These are phyloP conservation scores for Xanthia icteritia DNA, from an alignment of 2,888 invertebrate genomes.

Conservation along the genomic window DNA sequence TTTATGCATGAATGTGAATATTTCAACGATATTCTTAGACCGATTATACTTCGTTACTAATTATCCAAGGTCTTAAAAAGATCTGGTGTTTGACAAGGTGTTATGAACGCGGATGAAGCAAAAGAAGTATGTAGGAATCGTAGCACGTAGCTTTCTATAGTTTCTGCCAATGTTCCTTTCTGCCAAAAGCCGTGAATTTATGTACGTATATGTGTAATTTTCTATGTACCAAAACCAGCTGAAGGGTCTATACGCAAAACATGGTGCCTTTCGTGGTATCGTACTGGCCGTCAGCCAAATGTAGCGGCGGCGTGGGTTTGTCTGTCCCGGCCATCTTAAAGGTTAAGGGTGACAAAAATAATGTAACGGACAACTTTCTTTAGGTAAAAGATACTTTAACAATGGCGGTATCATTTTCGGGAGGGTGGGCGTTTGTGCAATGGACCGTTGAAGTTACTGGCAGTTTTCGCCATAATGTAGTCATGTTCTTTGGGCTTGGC, in stretches of 20 bases:
- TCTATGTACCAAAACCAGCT: background rate
- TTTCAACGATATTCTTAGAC: background rate
- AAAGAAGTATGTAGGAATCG: background rate
- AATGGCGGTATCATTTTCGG: slow-evolving; percentile 54
- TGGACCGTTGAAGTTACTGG: slow-evolving; percentile 52
- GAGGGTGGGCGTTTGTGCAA: slow-evolving; percentile 49
- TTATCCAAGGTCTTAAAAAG: background rate
- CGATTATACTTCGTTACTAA: background rate
- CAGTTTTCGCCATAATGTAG: slow-evolving; percentile 21
- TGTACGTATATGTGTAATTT: background rate
- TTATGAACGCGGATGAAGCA: background rate
- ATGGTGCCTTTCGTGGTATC: slow-evolving; percentile 57
- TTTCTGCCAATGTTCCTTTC: background rate
- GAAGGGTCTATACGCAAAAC: slow-evolving; percentile 25
- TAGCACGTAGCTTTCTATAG: background rate
- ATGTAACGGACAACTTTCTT: slow-evolving; percentile 75
- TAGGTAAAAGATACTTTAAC: slow-evolving; percentile 68
- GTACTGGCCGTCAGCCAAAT: slow-evolving; percentile 79
- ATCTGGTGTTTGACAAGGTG: background rate
- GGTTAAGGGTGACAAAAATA: slow-evolving; percentile 85
- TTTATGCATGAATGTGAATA: background rate
- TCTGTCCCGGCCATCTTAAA: slow-evolving; percentile 75
- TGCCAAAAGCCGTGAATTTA: background rate
- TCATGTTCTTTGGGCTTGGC: background rate
- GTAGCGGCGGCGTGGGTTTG: slow-evolving; percentile 73